phyloP scores from a whole-genome alignment of 2,113 vertebrate species.

The Empidonax alnorum region DNA sequence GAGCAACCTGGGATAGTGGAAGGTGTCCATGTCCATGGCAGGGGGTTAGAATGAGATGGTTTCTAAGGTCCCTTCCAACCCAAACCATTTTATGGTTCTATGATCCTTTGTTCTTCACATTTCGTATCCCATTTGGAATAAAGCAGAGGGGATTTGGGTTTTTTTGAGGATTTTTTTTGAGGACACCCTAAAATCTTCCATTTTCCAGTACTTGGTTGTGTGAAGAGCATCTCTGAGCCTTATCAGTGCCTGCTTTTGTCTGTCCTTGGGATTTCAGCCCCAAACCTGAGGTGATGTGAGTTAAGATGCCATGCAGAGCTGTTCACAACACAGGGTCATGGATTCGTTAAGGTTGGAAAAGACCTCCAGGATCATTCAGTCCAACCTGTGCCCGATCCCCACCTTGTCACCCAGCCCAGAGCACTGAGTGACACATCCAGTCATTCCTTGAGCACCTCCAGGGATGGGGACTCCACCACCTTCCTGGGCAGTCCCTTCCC shows the following conservation, averaged over 20 bases:
- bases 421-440: neutral
- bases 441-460: neutral
- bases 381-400: neutral
- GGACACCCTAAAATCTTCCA: neutral
- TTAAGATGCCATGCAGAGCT: neutral
- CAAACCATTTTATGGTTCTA: accelerated
- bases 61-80: neutral
- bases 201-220: accelerated
- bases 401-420: neutral
- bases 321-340: neutral
- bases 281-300: neutral
- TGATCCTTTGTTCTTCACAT: neutral
- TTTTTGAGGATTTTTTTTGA: too few species aligned
- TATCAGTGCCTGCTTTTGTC: accelerated
- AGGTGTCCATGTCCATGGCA: neutral
- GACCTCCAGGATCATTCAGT: accelerated
- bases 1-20: neutral
- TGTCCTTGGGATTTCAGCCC: neutral
- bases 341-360: neutral
- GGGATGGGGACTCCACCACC: neutral
- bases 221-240: neutral
- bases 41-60: accelerated
- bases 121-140: neutral
- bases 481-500: neutral
- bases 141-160: accelerated